These are phyloP conservation scores for Dinomys branickii DNA, from an alignment of 2,113 vertebrate genomes.

Conservation along the genomic window DNA sequence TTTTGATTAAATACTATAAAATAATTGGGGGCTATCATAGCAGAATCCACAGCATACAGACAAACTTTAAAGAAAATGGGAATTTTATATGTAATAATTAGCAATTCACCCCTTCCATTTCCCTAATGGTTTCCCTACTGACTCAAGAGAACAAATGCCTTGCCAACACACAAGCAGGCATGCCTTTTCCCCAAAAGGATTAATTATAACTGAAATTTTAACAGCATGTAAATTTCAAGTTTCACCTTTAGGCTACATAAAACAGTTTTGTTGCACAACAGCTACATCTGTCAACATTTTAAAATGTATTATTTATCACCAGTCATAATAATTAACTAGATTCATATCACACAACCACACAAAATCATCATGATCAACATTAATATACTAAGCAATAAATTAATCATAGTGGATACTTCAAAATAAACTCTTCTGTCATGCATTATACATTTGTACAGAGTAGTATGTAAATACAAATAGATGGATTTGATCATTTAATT, in stretches of 20 bases:
- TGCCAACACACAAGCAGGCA: neutral
- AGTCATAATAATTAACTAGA: neutral
- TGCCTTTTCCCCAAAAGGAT: slow-evolving; percentile 22
- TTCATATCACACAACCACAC: neutral
- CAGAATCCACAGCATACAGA: neutral
- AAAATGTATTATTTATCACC: slow-evolving; percentile 20
- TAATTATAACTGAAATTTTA: slow-evolving; percentile 58
- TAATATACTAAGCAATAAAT: slow-evolving; percentile 18
- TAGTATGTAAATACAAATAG: neutral
- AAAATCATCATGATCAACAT: neutral
- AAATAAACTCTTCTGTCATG: neutral
- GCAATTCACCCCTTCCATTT: neutral
- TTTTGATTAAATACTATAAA: neutral
- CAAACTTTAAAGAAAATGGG: slow-evolving; percentile 3
- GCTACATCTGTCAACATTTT: slow-evolving; percentile 15
- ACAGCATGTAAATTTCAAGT: slow-evolving; percentile 24
- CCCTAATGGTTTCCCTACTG: neutral
- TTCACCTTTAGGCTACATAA: slow-evolving; percentile 21
- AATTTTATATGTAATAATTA: neutral
- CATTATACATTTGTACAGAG: neutral
- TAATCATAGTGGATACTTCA: neutral
- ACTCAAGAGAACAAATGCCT: neutral
- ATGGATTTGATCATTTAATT: slow-evolving; percentile 6
- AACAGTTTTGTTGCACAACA: slow-evolving; percentile 39
- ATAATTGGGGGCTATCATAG: neutral